Evolutionary conservation across 1,140 invertebrate genomes (phyloP).

Genomic region (Monomorium pharaonis): DNA sequence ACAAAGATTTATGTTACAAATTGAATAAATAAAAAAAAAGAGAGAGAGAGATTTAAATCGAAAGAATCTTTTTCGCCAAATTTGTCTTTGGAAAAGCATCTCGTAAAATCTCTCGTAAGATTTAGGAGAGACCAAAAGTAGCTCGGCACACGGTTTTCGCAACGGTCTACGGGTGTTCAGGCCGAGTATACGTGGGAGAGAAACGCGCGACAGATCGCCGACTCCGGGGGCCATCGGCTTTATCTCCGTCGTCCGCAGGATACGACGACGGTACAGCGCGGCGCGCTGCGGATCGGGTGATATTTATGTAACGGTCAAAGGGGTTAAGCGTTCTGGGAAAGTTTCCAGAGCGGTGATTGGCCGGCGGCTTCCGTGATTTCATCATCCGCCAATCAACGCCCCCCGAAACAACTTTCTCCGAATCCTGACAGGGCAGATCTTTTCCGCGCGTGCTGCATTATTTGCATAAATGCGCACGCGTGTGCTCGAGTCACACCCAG

Average conservation of each 20-base stretch:
- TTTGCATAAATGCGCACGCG: slow-evolving; percentile 54
- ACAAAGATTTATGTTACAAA: not conserved
- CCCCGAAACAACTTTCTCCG: slow-evolving; percentile 79
- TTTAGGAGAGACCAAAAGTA: not conserved
- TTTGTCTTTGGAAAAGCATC: not conserved
- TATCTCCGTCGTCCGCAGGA: slow-evolving; percentile 64
- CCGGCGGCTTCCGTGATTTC: slow-evolving; percentile 77
- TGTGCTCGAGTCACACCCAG: no score
- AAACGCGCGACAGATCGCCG: slow-evolving; percentile 37
- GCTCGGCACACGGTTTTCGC: not conserved
- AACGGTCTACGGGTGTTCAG: not conserved
- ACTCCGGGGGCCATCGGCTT: slow-evolving; percentile 30
- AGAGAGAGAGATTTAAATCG: not conserved
- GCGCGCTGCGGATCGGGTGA: slow-evolving; percentile 61
- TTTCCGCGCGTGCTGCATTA: slow-evolving; percentile 25
- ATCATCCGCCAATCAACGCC: slow-evolving; percentile 76
- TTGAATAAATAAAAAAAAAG: not conserved
- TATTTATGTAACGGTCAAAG: slow-evolving; percentile 78
- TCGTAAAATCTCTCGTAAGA: not conserved
- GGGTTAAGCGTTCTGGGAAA: slow-evolving; percentile 77
- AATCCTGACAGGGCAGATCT: slow-evolving; percentile 72
- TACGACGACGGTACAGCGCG: slow-evolving; percentile 53
- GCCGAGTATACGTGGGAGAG: slow-evolving; percentile 44
- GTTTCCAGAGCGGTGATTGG: slow-evolving; percentile 76
- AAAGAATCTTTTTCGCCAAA: not conserved